Evolutionary conservation across 2,113 vertebrate genomes (phyloP), one percentile per base, ranked within the genome.

Genomic region (Atlantisia rogersi): DNA sequence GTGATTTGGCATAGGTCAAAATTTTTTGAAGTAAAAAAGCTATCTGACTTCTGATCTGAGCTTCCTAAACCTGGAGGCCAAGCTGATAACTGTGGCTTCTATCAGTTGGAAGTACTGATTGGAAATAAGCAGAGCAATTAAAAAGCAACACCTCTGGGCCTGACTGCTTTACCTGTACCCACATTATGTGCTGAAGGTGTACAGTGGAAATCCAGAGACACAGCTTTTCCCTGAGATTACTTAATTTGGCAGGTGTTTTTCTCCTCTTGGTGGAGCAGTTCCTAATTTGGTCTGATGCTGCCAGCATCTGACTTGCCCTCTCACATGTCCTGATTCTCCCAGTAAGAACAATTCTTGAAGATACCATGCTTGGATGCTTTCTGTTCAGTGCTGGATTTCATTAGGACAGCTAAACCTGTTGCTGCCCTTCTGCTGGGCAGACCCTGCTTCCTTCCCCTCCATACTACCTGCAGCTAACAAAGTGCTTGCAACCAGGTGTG

Each of bases 221-320:
- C 5, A 11, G 15, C 60, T 86, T 88, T 84, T 86, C 83, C 69
- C 73, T 63, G 73, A 52, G 88, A 76, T 2, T 14, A 19, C 48
- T 86, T 64, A 18, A 85, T 80, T 92, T 67, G 55, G 24, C 78
- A 62, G 32, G 0, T 9, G 37, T 55, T 48, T 80, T n/a, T n/a
- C 39, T 46, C 48, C 74, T 95, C 39, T 55, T 3, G 0, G 21
- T 83, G 67, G 48, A 93, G 17, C 78, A 46, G 75, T 48, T 93
- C 65, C 88, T 93, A 90, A 91, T 96, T 94, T 85, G 75, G 92
- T 93, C 75, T 79, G 74, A 18, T 60, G 12, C 71, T 86, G 62
- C 26, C 68, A 40, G 83, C 9, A 46, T 29, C 68, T 75, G 79
- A 28, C 82, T 59, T 88, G 86, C 48, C 81, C 94, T 95, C 69